Evolutionary conservation across 1,140 invertebrate genomes (phyloP), one percentile per base, ranked within the genome.

Genomic region (Antheraea pernyi): DNA sequence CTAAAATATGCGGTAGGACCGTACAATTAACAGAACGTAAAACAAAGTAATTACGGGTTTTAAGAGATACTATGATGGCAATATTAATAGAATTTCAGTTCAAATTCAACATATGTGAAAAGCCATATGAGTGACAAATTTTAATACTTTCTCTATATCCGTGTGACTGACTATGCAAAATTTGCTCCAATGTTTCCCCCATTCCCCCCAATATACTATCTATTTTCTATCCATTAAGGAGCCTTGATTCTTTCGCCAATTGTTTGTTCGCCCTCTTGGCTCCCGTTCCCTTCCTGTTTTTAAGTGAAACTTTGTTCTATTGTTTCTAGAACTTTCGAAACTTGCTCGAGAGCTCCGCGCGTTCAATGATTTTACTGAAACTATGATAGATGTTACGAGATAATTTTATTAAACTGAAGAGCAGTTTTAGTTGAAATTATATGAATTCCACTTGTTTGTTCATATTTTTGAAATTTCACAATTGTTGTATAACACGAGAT

Each of bases 161-260:
- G 11, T 13, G 67, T 18, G 6, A 62, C 76, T 84, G 84, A 89
- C 84, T 80, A 89, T 86, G 85, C 86, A 89, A 82, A 87, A 89
- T 88, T 82, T 78, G 76, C 70, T 82, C 76, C 71, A 81, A 82
- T 84, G 84, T 85, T 85, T 83, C 81, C 80, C 69, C 75, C 66
- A 71, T 70, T 64, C 70, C 70, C 71, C 65, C 70, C 75, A 65
- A 53, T 53, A 53, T 73, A 84, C 83, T 84, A 85, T 85, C 84
- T 83, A 86, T 88, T 88, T 85, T 85, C 82, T 85, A 85, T 88
- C 86, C 86, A 89, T 89, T 89, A 89, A 87, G 82, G 76, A 71
- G 73, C 81, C 78, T 81, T 83, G 79, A 86, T 87, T 86, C 80
- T 69, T 76, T 70, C 75, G 73, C 72, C 76, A 71, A 84, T 84